Percentiles rank a stretch among this genome's conserved stretches.
These are phyloP conservation scores for Pampus argenteus DNA, from an alignment of 2,797 vertebrate genomes.

Conservation along the genomic window DNA sequence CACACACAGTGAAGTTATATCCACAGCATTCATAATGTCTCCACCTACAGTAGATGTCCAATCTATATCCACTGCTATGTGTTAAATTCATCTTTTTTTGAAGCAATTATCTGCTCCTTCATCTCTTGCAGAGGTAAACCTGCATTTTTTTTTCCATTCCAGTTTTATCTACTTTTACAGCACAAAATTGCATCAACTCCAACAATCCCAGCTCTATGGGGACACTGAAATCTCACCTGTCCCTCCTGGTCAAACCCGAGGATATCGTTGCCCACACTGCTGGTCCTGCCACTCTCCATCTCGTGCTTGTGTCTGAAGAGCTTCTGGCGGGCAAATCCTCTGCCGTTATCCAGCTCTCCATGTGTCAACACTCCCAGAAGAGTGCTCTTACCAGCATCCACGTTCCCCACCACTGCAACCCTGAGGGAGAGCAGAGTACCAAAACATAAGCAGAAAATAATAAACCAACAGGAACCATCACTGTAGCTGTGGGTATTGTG, in stretches of 20 bases:
- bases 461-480: not conserved
- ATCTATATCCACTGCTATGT: not conserved
- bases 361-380: conserved; percentile 96
- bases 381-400: conserved; percentile 97
- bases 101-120: not conserved
- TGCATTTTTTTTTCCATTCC: too few relatives aligned
- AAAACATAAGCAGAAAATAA: conserved; percentile 6
- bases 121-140: not conserved
- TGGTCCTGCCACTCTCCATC: conserved; percentile 97
- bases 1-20: not conserved
- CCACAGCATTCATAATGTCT: not conserved
- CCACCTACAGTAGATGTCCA: too few relatives aligned
- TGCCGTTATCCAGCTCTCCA: conserved; percentile 96
- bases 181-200: not conserved
- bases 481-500: too few relatives aligned
- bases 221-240: conserved; percentile 72
- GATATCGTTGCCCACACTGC: conserved; percentile 98
- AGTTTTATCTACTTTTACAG: too few relatives aligned
- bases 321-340: conserved; percentile 98
- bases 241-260: conserved; percentile 97
- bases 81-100: not conserved
- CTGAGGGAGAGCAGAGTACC: conserved; percentile 71
- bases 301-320: conserved; percentile 99
- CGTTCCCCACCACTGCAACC: conserved; percentile 98
- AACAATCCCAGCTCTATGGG: not conserved